These are phyloP conservation scores for Synanthedon vespiformis DNA, from an alignment of 2,888 invertebrate species.

Conservation along the genomic window DNA sequence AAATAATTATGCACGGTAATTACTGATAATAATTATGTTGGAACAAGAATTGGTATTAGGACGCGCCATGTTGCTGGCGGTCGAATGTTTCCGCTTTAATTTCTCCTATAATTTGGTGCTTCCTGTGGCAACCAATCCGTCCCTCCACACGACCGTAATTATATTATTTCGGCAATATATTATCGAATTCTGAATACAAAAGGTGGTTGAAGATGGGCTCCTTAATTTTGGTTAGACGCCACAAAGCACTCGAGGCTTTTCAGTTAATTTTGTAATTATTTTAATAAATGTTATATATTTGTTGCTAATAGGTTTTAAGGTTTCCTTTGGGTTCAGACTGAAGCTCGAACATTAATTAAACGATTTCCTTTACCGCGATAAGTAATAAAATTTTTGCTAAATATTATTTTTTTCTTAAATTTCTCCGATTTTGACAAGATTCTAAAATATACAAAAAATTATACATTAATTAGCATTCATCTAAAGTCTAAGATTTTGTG, in stretches of 20 bases:
- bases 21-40: constrained; percentile 62
- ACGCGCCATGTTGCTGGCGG: constrained; percentile 66
- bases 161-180: constrained; percentile 71
- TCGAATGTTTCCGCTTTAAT: constrained; percentile 72
- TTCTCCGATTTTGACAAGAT: too few relatives aligned
- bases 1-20: constrained; percentile 49
- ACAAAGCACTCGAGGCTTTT: background rate
- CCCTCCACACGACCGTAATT: constrained; percentile 65
- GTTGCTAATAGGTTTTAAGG: too few relatives aligned
- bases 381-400: too few relatives aligned
- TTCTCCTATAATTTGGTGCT: constrained; percentile 68
- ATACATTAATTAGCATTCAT: too few relatives aligned
- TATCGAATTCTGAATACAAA: constrained; percentile 67
- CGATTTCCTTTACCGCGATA: too few relatives aligned
- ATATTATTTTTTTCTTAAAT: too few relatives aligned
- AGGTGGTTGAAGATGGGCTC: constrained; percentile 52
- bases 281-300: too few relatives aligned
- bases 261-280: background rate
- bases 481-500: too few relatives aligned
- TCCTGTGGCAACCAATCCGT: constrained; percentile 66
- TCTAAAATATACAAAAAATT: too few relatives aligned
- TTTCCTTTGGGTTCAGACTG: too few relatives aligned
- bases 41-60: constrained; percentile 34
- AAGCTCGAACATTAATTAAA: too few relatives aligned
- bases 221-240: constrained; percentile 51